Base-by-base conservation (phyloP, 2,797 vertebrate genomes). In the Ptychobarbus kaznakovi region DNA sequence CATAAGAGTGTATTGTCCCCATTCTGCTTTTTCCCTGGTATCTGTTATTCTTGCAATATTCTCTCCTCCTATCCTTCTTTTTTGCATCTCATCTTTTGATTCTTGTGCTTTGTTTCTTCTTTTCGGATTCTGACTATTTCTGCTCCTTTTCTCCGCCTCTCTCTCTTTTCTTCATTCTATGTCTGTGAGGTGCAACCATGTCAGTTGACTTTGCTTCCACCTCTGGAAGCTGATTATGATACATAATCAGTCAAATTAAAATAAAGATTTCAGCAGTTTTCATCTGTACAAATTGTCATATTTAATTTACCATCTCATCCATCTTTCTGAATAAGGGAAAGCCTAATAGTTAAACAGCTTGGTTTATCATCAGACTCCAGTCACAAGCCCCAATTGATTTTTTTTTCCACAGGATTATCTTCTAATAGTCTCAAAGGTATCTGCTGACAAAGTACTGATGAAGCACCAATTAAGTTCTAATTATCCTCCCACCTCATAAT, bases 301-400 rank as follows among this genome's bases (percentile, higher is more conserved):
- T 70, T 69, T 69, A 10, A 70, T 84, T 84, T 46, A 18, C 6
- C 20, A n/a, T 70, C 65, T 70, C 83, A 84, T 84, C 38, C 46
- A 84, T 84, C 74, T 68, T n/a, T 66, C 25, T 18, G 15, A 65
- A 25, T 77, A 16, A 8, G 0, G 6, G 16, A 22, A 82, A 46
- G 18, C 18, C 28, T 46, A 16, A 12, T 28, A 35, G 51, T 65
- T 38, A 75, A 63, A 35, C 69, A 58, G 11, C 28, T 28, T 32
- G 25, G 35, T 63, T 74, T 32, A 61, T 61, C 49, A 4, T 40
- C 35, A 42, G 22, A 22, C 22, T 78, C 35, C 35, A 63, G 22
- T 25, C 38, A 42, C 18, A 65, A 49, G 13, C 72, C 44, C n/a
- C 40, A 40, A 83, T 35, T 35, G 4, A 9, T 8, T 40, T 74